These are phyloP conservation scores for Tipula lateralis DNA, from an alignment of 2,888 invertebrate species.

Conservation along the genomic window DNA sequence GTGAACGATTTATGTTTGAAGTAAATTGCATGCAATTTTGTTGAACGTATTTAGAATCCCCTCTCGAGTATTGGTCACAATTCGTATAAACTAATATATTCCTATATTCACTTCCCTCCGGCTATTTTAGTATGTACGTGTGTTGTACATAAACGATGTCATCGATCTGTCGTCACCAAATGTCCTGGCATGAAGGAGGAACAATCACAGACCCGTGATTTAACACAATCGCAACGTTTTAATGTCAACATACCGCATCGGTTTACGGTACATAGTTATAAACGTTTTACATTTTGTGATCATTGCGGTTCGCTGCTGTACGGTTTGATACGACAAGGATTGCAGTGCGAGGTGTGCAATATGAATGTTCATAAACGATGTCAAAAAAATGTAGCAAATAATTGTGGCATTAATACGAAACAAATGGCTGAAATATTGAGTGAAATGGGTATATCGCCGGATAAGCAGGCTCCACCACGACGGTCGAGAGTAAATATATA, in stretches of 20 bases:
- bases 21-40: not conserved
- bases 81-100: too few species aligned
- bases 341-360: constrained; percentile 94
- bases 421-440: constrained; percentile 91
- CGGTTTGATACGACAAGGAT: constrained; percentile 91
- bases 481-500: constrained; percentile 54
- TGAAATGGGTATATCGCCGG: constrained; percentile 86
- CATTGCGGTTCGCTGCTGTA: constrained; percentile 98
- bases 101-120: not conserved
- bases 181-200: constrained; percentile 97
- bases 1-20: not conserved
- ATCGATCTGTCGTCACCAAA: constrained; percentile 93
- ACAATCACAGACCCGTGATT: constrained; percentile 51
- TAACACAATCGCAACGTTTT: constrained; percentile 74
- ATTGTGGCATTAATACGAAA: constrained; percentile 97
- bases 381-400: constrained; percentile 98
- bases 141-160: constrained; percentile 99
- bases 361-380: constrained; percentile 99
- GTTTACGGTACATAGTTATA: constrained; percentile 93
- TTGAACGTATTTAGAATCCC: not conserved
- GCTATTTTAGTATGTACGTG: constrained; percentile 86
- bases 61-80: not conserved
- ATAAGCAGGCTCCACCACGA: constrained; percentile 67
- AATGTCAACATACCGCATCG: constrained; percentile 98
- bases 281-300: constrained; percentile 98